Conservation (phyloP, 2,797 vertebrate genomes). For the Erpetoichthys calabaricus region DNA sequence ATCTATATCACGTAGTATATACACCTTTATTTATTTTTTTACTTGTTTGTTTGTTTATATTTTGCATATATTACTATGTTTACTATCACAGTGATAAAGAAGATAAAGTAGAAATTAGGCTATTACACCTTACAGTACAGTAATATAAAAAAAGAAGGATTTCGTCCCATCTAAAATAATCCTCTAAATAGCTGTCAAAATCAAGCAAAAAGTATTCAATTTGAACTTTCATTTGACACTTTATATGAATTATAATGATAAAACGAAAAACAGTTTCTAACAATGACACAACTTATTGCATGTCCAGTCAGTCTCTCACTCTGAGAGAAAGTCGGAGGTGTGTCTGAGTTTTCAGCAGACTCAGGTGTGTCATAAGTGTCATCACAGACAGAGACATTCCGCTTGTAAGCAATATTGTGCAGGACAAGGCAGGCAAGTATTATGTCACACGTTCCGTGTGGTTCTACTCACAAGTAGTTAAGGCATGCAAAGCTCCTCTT, state of each 20-base stretch:
- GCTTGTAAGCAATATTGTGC: constrained; percentile 7
- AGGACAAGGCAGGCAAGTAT: constrained; percentile 12
- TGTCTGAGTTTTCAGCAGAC: constrained; percentile 4
- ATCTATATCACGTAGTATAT: constrained; percentile 10
- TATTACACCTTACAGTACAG: too few relatives aligned
- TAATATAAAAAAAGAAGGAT: too few relatives aligned
- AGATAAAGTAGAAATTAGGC: not conserved
- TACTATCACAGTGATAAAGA: constrained; percentile 8
- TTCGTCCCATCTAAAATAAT: constrained; percentile 9
- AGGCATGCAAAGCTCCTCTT: constrained; percentile 9
- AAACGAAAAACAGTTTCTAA: constrained; percentile 9
- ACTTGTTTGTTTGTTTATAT: too few relatives aligned
- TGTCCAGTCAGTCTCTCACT: constrained; percentile 6
- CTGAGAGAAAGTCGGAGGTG: constrained; percentile 5
- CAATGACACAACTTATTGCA: constrained; percentile 6
- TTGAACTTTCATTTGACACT: not conserved
- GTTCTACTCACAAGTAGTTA: constrained; percentile 8
- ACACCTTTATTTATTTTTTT: constrained; percentile 11
- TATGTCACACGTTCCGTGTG: constrained; percentile 1
- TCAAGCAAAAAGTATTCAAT: not conserved
- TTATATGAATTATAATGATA: constrained; percentile 3
- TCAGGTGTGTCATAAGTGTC: constrained; percentile 5
- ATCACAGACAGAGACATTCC: constrained; percentile 9
- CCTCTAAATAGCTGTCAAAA: constrained; percentile 1
- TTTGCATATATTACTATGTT: constrained; percentile 8